phyloP scores from a whole-genome alignment of 2,888 invertebrate species.

The Leptopilina myrica region DNA sequence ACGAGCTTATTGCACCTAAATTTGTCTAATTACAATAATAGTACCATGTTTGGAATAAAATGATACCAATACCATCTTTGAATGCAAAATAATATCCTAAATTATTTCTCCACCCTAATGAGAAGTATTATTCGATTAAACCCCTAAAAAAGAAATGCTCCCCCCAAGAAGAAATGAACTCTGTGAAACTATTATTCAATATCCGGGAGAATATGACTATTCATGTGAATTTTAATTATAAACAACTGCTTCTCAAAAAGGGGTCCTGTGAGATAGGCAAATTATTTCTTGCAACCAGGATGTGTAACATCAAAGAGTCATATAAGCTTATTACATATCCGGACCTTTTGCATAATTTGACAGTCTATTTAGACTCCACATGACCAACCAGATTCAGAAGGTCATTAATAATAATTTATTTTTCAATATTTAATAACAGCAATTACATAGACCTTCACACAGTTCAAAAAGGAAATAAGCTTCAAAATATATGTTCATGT shows the following conservation, averaged over 20 bases:
- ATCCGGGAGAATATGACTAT: too few species aligned
- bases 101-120: too few species aligned
- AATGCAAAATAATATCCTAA: too few species aligned
- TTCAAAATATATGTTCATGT: not conserved
- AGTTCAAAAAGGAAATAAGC: not conserved
- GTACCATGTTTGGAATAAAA: too few species aligned
- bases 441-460: not conserved
- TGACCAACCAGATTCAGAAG: not conserved
- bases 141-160: too few species aligned
- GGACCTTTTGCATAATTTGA: not conserved
- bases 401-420: constrained; percentile 8
- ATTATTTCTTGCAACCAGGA: not conserved
- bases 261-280: not conserved
- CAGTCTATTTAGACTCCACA: not conserved
- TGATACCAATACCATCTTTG: too few species aligned
- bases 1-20: too few species aligned
- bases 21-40: too few species aligned
- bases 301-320: not conserved
- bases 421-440: not conserved
- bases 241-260: not conserved
- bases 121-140: too few species aligned
- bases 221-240: not conserved
- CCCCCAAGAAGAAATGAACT: too few species aligned
- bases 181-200: too few species aligned
- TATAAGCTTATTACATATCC: constrained; percentile 5